Base-by-base conservation (phyloP, 2,888 invertebrate species). In the Drosophila mimetica region DNA sequence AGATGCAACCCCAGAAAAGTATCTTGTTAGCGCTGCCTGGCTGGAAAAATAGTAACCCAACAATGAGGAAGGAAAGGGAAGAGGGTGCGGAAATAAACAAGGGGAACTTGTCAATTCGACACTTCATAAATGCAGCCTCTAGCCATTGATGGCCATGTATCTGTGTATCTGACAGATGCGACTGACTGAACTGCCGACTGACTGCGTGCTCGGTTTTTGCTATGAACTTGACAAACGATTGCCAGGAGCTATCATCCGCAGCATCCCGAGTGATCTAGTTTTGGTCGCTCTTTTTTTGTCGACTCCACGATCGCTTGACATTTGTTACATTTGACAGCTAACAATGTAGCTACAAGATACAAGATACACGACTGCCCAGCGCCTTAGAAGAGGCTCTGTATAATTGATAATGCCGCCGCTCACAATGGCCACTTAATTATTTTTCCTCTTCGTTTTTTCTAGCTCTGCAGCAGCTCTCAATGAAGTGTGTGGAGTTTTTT, bases 291-390 rank as follows among this genome's bases (percentile, higher is more conserved):
- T n/a, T 79, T 41, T 57, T 58, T 59, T 58, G 57, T 69, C 48
- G 55, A 58, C 46, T 41, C 41, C 39, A 46, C 71, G 71, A 69
- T 83, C 73, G 75, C 69, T 76, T 85, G 85, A 85, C 86, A 85
- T 85, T 85, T 85, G 85, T 85, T 85, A 88, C 79, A 88, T 88
- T 88, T 85, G 85, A 85, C 85, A 85, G 86, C 80, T 80, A 85
- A 88, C 85, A 85, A 85, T 77, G 86, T 71, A 74, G 74, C 76
- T 61, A 79, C 84, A 85, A 84, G 83, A 87, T 76, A 76, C 81
- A 70, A 84, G 83, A 87, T 76, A 76, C 81, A 70, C 67, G 59
- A 75, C 71, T 77, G 74, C 76, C 64, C 70, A 47, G 48, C 76
- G 65, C 51, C 65, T 64, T 51, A 47, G 65, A 48, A 32, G 67